phyloP scores from a whole-genome alignment of 2,888 invertebrate species.

The Crepidodera aurea region DNA sequence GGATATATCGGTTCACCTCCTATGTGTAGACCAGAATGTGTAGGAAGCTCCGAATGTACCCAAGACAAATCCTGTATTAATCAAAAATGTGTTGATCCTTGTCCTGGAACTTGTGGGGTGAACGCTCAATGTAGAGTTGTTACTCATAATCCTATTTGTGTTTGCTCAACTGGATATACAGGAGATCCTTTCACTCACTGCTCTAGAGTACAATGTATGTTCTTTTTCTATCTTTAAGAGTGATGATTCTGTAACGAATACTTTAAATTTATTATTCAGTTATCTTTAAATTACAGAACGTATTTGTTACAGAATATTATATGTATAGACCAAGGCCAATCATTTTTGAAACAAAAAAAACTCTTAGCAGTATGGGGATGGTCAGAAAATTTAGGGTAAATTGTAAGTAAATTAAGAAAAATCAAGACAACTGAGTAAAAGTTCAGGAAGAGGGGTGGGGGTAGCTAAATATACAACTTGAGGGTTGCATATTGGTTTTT shows the following conservation, averaged over 20 bases:
- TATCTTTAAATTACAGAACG: conserved; percentile 75
- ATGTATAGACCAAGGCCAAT: no score
- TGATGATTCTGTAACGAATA: no score
- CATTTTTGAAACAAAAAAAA: no score
- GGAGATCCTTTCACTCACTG: conserved; percentile 69
- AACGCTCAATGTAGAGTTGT: conserved; percentile 78
- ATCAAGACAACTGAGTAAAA: no score
- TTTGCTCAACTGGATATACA: conserved; percentile 66
- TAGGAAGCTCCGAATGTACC: conserved; percentile 82
- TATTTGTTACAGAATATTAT: conserved; percentile 75
- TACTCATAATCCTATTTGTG: conserved; percentile 79
- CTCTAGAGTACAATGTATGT: conserved; percentile 55
- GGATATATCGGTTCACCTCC: conserved; percentile 79
- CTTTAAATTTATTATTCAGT: conserved; percentile 42
- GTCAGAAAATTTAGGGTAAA: no score
- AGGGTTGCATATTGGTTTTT: no score
- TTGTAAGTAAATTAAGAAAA: no score
- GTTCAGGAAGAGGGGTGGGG: no score
- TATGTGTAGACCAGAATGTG: conserved; percentile 84
- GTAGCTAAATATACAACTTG: no score
- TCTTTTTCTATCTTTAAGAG: conserved; percentile 19
- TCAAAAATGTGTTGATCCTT: conserved; percentile 83
- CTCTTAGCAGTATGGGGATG: no score
- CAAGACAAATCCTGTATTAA: conserved; percentile 82
- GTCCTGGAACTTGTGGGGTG: conserved; percentile 78